phyloP scores from a whole-genome alignment of 1,140 invertebrate genomes.

The Meteorus sp. region DNA sequence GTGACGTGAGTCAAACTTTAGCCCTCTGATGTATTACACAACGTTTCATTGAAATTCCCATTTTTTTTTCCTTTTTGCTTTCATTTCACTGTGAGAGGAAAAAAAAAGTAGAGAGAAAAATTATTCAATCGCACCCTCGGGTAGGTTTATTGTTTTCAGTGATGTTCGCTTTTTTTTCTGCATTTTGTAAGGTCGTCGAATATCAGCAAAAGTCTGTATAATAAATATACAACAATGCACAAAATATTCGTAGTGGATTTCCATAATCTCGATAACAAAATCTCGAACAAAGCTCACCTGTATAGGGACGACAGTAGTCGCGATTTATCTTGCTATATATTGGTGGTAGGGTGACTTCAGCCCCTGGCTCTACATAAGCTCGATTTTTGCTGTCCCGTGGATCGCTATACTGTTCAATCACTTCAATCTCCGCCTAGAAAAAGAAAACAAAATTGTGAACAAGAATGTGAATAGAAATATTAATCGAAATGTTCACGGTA shows the following conservation, averaged over 20 bases:
- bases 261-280: constrained; percentile 14
- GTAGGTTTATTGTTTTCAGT: constrained; percentile 2
- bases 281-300: constrained; percentile 48
- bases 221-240: neutral
- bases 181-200: neutral
- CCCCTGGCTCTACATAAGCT: constrained; percentile 50
- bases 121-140: constrained; percentile 1
- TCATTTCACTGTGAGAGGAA: too few species aligned
- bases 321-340: constrained; percentile 61
- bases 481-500: constrained; percentile 5
- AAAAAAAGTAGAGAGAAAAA: too few species aligned
- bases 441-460: constrained; percentile 10
- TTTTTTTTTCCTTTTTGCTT: neutral
- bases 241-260: neutral
- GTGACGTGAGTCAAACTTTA: constrained; percentile 2
- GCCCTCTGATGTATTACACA: constrained; percentile 11
- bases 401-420: constrained; percentile 59
- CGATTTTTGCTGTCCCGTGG: constrained; percentile 60
- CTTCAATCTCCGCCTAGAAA: constrained; percentile 55
- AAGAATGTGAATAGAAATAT: neutral
- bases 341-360: constrained; percentile 54
- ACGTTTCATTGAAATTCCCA: constrained; percentile 11
- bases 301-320: constrained; percentile 64
- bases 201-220: neutral
- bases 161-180: neutral